These are phyloP conservation scores for Oceanodroma leucorhoa DNA, from an alignment of 2,797 vertebrate species.

Conservation along the genomic window DNA sequence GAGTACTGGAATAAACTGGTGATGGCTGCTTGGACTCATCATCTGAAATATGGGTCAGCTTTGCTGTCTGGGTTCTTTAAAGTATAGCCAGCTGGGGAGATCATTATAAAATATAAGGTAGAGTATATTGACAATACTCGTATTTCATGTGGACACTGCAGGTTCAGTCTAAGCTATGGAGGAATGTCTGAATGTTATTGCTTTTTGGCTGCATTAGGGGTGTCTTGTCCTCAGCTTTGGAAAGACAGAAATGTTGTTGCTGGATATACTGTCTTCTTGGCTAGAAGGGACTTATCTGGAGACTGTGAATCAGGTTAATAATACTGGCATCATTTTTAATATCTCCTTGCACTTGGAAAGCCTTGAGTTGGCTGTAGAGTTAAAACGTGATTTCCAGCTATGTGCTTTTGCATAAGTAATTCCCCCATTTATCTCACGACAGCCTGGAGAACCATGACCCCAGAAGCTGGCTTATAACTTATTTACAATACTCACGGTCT, in stretches of 20 bases:
- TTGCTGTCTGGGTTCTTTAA: neutral
- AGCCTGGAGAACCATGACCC: neutral
- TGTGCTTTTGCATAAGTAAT: neutral
- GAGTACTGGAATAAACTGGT: neutral
- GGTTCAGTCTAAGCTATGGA: constrained; percentile 1
- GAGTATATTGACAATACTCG: neutral
- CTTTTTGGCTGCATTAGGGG: neutral
- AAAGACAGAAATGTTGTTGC: constrained; percentile 26
- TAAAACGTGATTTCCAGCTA: neutral
- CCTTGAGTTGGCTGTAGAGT: neutral
- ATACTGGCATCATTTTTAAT: neutral
- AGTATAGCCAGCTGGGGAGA: neutral
- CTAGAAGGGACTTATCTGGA: neutral
- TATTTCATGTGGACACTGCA: constrained; percentile 9
- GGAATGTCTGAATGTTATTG: constrained; percentile 8
- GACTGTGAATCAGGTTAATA: neutral
- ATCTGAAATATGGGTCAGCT: neutral
- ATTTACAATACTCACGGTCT: neutral
- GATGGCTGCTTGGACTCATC: neutral
- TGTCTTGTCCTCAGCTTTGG: neutral
- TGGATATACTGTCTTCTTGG: neutral
- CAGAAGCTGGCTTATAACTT: neutral
- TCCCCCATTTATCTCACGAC: neutral
- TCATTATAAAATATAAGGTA: neutral
- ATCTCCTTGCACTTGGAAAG: neutral